These are phyloP conservation scores for Pseudochirops cupreus DNA, from an alignment of 2,797 vertebrate species.

Conservation along the genomic window DNA sequence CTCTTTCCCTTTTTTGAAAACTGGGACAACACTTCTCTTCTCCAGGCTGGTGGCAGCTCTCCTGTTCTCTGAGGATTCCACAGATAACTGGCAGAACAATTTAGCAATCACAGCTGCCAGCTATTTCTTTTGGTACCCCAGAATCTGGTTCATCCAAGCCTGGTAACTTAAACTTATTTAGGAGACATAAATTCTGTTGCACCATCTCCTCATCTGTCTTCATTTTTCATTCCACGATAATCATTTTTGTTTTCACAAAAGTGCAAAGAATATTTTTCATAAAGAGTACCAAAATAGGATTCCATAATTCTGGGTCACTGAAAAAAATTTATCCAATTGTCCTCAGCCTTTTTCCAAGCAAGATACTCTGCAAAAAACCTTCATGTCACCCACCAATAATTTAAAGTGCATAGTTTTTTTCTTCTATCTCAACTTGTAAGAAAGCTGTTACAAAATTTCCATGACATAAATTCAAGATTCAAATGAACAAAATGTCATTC, in stretches of 20 bases:
- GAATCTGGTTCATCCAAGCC: neutral
- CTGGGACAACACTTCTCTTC: neutral
- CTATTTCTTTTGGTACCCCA: neutral
- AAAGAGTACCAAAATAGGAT: neutral
- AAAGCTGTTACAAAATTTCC: neutral
- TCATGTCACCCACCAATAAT: neutral
- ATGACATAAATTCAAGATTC: neutral
- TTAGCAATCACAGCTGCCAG: neutral
- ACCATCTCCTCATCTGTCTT: neutral
- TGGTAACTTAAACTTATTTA: neutral
- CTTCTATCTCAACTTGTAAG: neutral
- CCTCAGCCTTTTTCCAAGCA: neutral
- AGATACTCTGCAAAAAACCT: neutral
- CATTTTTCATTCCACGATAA: neutral
- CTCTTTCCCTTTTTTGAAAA: neutral
- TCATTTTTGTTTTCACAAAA: neutral
- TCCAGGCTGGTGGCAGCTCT: neutral
- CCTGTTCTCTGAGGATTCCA: neutral
- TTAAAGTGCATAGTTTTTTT: neutral
- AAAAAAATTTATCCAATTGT: neutral
- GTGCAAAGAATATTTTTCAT: neutral
- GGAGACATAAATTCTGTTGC: neutral
- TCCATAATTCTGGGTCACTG: neutral
- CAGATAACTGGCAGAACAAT: neutral
- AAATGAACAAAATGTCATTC: neutral